Conservation (phyloP, 2,888 invertebrate genomes). For the Sericinus montela region DNA sequence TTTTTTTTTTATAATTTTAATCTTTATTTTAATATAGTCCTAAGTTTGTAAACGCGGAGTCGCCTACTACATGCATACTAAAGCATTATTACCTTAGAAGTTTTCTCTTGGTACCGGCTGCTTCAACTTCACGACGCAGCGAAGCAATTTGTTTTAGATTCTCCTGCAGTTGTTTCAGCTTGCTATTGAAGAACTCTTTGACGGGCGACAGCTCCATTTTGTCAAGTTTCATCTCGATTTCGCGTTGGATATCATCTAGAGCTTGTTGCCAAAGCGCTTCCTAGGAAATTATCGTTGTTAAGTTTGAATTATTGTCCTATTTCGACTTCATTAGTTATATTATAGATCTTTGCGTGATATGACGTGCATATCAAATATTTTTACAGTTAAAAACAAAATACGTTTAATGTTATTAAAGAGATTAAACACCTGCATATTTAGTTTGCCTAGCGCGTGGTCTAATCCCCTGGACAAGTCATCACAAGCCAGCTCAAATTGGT, state of each 20-base stretch:
- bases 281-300: conserved; percentile 35
- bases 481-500: conserved; percentile 84
- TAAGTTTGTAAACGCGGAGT: no score
- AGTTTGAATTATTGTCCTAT: no score
- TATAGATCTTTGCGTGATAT: no score
- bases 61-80: no score
- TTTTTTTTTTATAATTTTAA: no score
- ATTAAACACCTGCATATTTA: conserved; percentile 75
- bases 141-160: conserved; percentile 80
- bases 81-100: conserved; percentile 71
- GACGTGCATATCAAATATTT: no score
- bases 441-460: conserved; percentile 81
- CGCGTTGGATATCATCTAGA: conserved; percentile 82
- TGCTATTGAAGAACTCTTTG: conserved; percentile 81
- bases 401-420: no score
- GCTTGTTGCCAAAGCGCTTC: conserved; percentile 83
- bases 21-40: no score
- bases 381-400: no score
- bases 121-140: conserved; percentile 81
- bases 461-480: conserved; percentile 82
- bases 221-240: conserved; percentile 83
- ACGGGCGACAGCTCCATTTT: conserved; percentile 82
- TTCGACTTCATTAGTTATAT: no score
- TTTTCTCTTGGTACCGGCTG: conserved; percentile 85
- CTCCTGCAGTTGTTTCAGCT: conserved; percentile 80